Evolutionary conservation across 2,797 vertebrate genomes (phyloP).

Genomic region (Hypotaenidia okinawae): DNA sequence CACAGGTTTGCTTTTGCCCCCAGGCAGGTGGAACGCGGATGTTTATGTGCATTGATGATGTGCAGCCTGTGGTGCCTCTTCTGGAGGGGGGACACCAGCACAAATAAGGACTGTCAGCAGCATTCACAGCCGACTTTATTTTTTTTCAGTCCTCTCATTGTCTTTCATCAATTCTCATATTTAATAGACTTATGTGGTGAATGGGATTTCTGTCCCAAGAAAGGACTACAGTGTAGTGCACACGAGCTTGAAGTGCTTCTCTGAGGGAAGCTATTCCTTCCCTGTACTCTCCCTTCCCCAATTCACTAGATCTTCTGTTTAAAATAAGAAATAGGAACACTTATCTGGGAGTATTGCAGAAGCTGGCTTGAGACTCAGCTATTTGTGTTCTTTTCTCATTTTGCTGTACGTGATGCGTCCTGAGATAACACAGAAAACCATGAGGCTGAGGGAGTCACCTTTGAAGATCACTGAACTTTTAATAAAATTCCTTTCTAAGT

Average conservation of each 20-base stretch:
- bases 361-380: neutral
- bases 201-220: neutral
- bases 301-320: neutral
- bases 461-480: constrained; percentile 13
- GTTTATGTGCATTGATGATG: neutral
- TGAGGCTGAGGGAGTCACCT: neutral
- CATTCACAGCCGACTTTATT: neutral
- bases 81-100: neutral
- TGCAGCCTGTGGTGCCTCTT: neutral
- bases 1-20: neutral
- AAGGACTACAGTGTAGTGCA: neutral
- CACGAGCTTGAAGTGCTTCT: neutral
- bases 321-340: neutral
- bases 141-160: neutral
- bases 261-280: neutral
- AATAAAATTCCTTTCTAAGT: neutral
- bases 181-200: neutral
- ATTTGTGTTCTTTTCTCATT: neutral
- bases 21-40: neutral
- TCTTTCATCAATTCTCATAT: neutral
- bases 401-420: neutral
- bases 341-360: neutral
- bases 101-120: neutral
- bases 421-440: constrained; percentile 10
- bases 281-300: neutral